Base-by-base conservation (phyloP, 2,888 invertebrate genomes). In the Cephus pulcher region DNA sequence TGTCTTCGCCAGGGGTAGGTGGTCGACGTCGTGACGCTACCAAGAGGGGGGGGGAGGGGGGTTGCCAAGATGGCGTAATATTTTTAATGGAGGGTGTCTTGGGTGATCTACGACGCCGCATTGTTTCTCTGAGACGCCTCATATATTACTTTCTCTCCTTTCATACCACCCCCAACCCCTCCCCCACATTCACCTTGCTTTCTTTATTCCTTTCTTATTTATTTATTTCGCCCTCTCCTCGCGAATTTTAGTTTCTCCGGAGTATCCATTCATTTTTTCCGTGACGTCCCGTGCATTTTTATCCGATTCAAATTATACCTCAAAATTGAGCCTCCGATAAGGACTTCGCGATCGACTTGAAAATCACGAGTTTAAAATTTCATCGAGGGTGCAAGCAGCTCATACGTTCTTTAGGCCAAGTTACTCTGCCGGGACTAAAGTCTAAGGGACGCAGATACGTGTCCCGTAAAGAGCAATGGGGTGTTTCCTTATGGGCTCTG, bases 41-140 rank as follows among this genome's bases (percentile, higher is more conserved):
- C 84, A 76, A 75, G 75, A 71, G 80, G 78, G 78, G 75, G 76
- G 75, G 75, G 74, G 79, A 78, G 78, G 76, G 82, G 82, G 85
- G 85, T 4, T 33, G 33, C 84, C 87, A 90, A 90, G 90, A 89
- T 89, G 90, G 88, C 88, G 90, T 89, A 90, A 90, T 91, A 91
- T 90, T 91, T 91, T 90, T 91, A 91, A 91, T 90, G 91, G 90
- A 89, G 88, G 89, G 87, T 88, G 90, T 89, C 89, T 86, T 85
- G 87, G 89, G 88, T 91, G 91, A 91, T 91, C 89, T 90, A 90
- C 89, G 89, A 88, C 85, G 84, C 84, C 85, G 89, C 89, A 90
- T 91, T 90, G 91, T 90, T 90, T 90, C 89, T 84, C 81, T 84
- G 87, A 88, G 89, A 89, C 87, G 87, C 86, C 86, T 87, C 85